phyloP scores from a whole-genome alignment of 2,888 invertebrate genomes.

The Megastigmus dorsalis region DNA sequence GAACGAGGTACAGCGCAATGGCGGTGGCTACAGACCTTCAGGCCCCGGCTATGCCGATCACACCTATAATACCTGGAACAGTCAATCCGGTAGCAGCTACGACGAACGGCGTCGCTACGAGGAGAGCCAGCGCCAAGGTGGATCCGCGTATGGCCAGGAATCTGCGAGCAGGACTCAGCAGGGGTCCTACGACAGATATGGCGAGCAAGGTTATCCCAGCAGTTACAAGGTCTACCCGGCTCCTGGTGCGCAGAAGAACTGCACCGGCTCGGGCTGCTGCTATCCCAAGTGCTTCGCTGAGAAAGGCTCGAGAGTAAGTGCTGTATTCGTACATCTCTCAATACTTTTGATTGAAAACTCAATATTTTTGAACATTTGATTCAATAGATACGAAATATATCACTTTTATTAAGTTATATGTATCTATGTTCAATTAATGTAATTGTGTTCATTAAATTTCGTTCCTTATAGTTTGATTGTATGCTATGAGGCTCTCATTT shows the following conservation, averaged over 20 bases:
- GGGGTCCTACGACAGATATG: conserved; percentile 46
- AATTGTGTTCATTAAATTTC: too few species aligned
- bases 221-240: conserved; percentile 76
- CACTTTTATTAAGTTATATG: too few species aligned
- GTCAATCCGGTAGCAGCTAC: conserved; percentile 27
- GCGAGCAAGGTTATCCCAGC: conserved; percentile 68
- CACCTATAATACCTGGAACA: conserved; percentile 5
- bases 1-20: conserved; percentile 29
- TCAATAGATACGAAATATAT: too few species aligned
- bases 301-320: conserved; percentile 85
- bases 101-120: conserved; percentile 48
- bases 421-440: too few species aligned
- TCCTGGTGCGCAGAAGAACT: conserved; percentile 77
- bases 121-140: conserved; percentile 6
- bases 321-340: too few species aligned
- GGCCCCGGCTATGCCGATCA: conserved; percentile 31
- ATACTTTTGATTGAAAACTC: too few species aligned
- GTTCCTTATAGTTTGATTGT: too few species aligned
- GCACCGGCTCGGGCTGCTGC: conserved; percentile 81
- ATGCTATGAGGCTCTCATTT: too few species aligned
- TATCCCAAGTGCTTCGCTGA: conserved; percentile 92
- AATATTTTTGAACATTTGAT: too few species aligned
- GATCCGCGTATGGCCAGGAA: conserved; percentile 56
- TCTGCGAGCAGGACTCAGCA: conserved; percentile 22
- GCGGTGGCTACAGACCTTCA: too few species aligned